phyloP scores from a whole-genome alignment of 1,140 invertebrate genomes.

The Whitmania pigra region DNA sequence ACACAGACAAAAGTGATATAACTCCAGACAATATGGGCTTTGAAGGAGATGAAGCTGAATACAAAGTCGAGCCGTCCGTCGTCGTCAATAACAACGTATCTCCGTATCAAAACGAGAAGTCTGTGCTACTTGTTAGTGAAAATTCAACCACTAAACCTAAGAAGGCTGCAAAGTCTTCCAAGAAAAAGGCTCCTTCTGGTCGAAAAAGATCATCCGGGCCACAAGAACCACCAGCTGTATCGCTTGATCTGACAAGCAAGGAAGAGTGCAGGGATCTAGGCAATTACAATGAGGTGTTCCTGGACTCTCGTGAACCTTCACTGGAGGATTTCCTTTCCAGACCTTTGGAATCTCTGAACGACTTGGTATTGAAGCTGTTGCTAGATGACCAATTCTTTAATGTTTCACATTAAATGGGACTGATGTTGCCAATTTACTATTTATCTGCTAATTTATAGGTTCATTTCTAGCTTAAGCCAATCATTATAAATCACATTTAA shows the following conservation, averaged over 20 bases:
- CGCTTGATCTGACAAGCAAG: too few relatives aligned
- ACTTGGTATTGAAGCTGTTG: neutral
- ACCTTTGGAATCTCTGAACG: neutral
- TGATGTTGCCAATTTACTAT: neutral
- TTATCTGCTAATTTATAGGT: neutral
- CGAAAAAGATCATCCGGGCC: too few relatives aligned
- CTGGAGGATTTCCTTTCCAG: too few relatives aligned
- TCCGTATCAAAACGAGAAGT: neutral
- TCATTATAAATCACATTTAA: neutral
- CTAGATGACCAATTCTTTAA: neutral
- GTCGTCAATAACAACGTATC: neutral
- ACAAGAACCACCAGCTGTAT: too few relatives aligned
- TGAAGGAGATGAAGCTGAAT: conserved; percentile 1
- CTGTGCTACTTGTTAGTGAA: neutral
- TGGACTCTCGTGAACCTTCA: too few relatives aligned
- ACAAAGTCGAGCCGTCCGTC: neutral
- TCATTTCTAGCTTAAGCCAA: neutral
- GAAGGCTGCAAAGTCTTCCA: neutral
- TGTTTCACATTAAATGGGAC: neutral
- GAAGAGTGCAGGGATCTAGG: too few relatives aligned
- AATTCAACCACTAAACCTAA: neutral
- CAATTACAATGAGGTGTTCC: too few relatives aligned
- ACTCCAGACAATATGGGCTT: neutral
- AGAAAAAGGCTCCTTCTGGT: too few relatives aligned
- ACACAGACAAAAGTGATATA: neutral